Evolutionary conservation across 2,888 invertebrate genomes (phyloP).

Genomic region (Acanthosepion lycidas): DNA sequence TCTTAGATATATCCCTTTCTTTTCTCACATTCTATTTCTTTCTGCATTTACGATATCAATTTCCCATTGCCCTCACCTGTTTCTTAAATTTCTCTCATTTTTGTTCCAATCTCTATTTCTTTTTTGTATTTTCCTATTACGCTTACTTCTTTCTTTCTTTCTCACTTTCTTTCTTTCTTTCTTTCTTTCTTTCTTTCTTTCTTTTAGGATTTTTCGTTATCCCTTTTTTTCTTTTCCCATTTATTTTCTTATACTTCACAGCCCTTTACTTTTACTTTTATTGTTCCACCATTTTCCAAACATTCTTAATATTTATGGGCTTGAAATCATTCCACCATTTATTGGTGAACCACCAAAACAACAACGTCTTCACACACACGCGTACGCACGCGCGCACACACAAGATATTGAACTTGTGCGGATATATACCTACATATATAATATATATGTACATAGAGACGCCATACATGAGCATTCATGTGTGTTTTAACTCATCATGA

Average conservation of each 20-base stretch:
- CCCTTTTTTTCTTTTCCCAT: neutral
- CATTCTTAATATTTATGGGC: too few relatives aligned
- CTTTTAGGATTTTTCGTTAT: neutral
- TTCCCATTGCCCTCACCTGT: neutral
- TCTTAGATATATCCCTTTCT: neutral
- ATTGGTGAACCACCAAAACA: too few relatives aligned
- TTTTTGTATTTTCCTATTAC: neutral
- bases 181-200: neutral
- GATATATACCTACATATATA: neutral
- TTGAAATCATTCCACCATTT: too few relatives aligned
- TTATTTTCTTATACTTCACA: neutral
- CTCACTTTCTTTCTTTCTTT: neutral
- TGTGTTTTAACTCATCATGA: neutral
- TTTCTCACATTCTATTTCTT: neutral
- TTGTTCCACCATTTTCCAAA: too few relatives aligned
- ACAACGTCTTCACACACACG: neutral
- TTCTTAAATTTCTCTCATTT: neutral
- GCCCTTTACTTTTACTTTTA: neutral
- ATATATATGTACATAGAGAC: neutral
- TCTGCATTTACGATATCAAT: too few relatives aligned
- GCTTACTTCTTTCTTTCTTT: neutral
- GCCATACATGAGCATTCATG: neutral
- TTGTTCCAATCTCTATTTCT: neutral
- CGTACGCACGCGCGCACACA: neutral
- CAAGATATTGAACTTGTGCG: neutral